Base-by-base conservation (phyloP, 2,888 invertebrate genomes). In the Nemapogon koenigi region DNA sequence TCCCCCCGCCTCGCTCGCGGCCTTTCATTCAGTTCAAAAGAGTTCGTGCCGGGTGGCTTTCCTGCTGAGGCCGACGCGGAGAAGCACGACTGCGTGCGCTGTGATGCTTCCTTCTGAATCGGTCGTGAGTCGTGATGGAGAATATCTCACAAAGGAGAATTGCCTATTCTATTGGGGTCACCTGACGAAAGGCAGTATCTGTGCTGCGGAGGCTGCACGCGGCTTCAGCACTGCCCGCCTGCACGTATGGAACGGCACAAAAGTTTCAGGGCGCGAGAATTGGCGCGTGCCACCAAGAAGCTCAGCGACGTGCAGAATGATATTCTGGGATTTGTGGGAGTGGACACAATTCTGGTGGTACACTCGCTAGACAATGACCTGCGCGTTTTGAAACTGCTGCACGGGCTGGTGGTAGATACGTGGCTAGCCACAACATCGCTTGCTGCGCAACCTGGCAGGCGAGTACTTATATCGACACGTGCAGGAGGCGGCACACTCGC, bases 341-440 rank as follows among this genome's bases (percentile, higher is more conserved):
- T 86, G 4, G 87, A 93, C 42, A 92, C 97, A 3, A 91, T 99
- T 40, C 78, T 99, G 3, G 88, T 99, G 43, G 99, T 99, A 0
- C 99, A 99, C 68, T 93, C 91, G 14, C 76, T 99, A 47, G 97
- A 98, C 53, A 95, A 94, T 60, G 99, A 99, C 72, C 76, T 99
- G 39, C 82, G 91, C 13, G 92, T 91, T 0, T 64, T 99, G 41
- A 89, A 89, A 57, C 76, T 97, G 28, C 80, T 95, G 6, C 97
- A 97, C 58, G 70, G 82, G 2, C 87, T 83, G 1, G 87, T 96
- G 6, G 88, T 98, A 38, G 98, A 99, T 58, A 98, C 98, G 0
- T 87, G 94, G 97, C 0, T 85, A 87, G 41, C 96, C 95, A 0
- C 88, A 83, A 57, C 87, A 94, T 39, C 81, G 89, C 39, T 94